These are phyloP conservation scores for Nasonovia ribisnigri DNA, from an alignment of 2,888 invertebrate species.

Conservation along the genomic window DNA sequence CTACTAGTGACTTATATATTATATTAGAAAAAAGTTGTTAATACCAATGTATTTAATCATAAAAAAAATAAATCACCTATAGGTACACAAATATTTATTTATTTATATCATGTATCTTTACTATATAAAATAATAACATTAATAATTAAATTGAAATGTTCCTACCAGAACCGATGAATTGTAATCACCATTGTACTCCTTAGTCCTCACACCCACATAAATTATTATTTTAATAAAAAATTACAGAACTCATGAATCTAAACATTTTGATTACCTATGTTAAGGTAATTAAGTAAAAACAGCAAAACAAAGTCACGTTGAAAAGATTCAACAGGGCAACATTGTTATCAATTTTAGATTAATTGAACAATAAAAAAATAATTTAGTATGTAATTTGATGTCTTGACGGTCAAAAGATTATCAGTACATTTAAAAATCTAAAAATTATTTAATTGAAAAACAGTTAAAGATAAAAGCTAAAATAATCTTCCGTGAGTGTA, in stretches of 20 bases:
- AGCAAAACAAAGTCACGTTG: background rate
- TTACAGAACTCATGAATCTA: background rate
- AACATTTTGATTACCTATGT: background rate
- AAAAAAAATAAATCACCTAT: background rate
- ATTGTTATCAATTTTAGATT: background rate
- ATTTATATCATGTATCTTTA: background rate
- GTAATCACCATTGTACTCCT: background rate
- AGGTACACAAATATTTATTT: too few relatives aligned
- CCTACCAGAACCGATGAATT: background rate
- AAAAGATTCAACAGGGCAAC: background rate
- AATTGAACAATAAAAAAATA: background rate
- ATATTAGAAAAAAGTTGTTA: background rate
- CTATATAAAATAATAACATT: background rate
- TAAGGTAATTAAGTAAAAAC: background rate
- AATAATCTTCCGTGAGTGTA: background rate
- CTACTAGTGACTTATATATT: background rate
- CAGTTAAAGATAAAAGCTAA: background rate
- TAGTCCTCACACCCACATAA: background rate
- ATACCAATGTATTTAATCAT: background rate
- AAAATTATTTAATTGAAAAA: background rate
- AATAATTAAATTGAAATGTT: background rate
- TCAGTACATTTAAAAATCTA: background rate
- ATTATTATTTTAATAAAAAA: background rate
- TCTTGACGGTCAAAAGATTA: background rate
- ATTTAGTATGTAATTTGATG: conserved; percentile 10